Percentiles rank a stretch among this genome's conserved stretches.
Conservation (phyloP, 2,113 vertebrate genomes). For the Hepsetus odoe region DNA sequence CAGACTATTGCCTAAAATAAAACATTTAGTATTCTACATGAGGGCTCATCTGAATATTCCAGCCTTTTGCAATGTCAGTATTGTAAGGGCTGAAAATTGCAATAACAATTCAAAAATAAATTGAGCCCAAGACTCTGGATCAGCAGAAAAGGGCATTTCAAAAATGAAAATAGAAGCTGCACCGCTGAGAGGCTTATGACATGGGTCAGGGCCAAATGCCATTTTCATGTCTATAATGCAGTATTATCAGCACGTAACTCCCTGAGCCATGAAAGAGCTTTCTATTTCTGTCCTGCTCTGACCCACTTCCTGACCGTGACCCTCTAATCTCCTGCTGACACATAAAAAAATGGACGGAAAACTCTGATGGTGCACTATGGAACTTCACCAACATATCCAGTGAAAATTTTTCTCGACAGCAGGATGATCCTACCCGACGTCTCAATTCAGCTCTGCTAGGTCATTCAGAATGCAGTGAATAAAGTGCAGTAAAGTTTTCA, state of each 20-base stretch:
- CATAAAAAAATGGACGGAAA: constrained; percentile 10
- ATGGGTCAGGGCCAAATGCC: constrained; percentile 4
- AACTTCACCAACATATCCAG: background rate
- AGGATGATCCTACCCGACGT: background rate
- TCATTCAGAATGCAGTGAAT: background rate
- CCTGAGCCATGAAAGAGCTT: constrained; percentile 29
- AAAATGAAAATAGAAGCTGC: background rate
- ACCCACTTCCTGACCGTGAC: constrained; percentile 36
- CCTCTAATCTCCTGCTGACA: background rate
- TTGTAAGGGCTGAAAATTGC: background rate
- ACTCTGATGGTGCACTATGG: background rate
- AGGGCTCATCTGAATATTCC: too few relatives aligned
- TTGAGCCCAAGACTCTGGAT: background rate
- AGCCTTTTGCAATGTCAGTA: background rate
- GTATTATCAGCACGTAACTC: constrained; percentile 23
- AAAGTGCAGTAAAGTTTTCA: background rate
- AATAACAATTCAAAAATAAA: background rate
- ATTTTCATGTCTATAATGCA: constrained; percentile 35
- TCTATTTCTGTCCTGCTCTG: constrained; percentile 42
- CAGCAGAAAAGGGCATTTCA: background rate
- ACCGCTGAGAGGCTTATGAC: constrained; percentile 12
- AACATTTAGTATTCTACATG: too few relatives aligned
- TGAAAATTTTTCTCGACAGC: background rate
- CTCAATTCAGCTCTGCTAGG: background rate
- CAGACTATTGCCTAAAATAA: too few relatives aligned